Conservation (phyloP, 2,888 invertebrate genomes). For the Nasonia oneida region DNA sequence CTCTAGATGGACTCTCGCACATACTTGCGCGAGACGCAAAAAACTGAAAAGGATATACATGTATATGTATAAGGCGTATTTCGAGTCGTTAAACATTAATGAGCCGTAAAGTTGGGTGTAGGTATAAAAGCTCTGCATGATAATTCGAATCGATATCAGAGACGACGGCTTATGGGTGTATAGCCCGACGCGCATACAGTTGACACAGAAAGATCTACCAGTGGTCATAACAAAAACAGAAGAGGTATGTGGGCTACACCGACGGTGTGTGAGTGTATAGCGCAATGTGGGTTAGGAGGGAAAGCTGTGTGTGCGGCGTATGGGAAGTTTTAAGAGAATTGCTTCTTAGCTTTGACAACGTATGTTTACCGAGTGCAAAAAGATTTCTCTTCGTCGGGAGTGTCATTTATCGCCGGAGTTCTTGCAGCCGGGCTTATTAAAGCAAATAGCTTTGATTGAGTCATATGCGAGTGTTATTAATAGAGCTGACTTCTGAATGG, state of each 20-base stretch:
- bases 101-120: constrained; percentile 23
- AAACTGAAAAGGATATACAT: not conserved
- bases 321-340: not conserved
- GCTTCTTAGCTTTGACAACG: too few relatives aligned
- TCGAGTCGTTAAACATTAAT: not conserved
- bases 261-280: not conserved
- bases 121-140: not conserved
- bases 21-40: not conserved
- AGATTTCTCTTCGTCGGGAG: too few relatives aligned
- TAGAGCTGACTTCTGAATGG: not conserved
- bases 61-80: not conserved
- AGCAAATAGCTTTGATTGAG: not conserved
- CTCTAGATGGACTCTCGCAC: not conserved
- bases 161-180: not conserved
- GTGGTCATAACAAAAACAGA: not conserved
- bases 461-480: not conserved
- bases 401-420: too few relatives aligned
- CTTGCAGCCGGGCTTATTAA: too few relatives aligned
- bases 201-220: not conserved
- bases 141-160: not conserved
- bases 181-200: not conserved
- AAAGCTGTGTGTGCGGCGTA: not conserved
- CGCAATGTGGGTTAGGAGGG: not conserved
- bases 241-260: not conserved
- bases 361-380: too few relatives aligned